Base-by-base conservation (phyloP, 2,888 invertebrate species). In the Latrodectus elegans region DNA sequence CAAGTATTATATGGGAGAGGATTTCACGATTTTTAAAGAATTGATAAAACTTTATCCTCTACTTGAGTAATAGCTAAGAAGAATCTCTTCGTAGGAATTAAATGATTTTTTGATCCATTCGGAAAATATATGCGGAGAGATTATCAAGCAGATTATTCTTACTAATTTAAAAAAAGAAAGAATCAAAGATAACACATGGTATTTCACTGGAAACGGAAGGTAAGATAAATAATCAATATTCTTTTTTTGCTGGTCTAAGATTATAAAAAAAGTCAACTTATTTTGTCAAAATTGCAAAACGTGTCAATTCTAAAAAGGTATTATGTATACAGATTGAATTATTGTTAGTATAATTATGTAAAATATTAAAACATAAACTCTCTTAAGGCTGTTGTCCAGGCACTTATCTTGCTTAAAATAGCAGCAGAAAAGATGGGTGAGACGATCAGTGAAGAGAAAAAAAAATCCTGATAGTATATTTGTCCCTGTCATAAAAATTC, bases 111-210 rank as follows among this genome's bases (percentile, higher is more conserved):
- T 38, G 38, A 38, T 38, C 38, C 38, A 38, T 6, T 4, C 38
- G 6, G 38, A 2, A 38, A 38, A 38, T 38, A 38, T 38, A 38
- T 38, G 38, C 4, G 38, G 38, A 38, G 38, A 38, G 38, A 38
- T 38, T 38, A 38, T 38, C 38, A 38, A 38, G 38, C 3, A 38
- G 4, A 38, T 38, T 38, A 4, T 38, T 38, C 38, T 38, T 6
- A 14, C 53, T 38, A 14, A 0, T 6, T 4, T 14, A 10, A 68
- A 70, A n/a, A 68, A 70, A 55, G 22, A 26, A 60, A 12, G 49
- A 15, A 51, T 80, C 15, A 8, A 80, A 38, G 60, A 51, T 71
- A 38, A n/a, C 80, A 15, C 60, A 53, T 49, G 52, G 38, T 51
- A 65, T 64, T 49, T 0, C 51, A 3, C n/a, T 17, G 14, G 65